These are phyloP conservation scores for Schizaphis graminum DNA, from an alignment of 2,888 invertebrate species.

Conservation along the genomic window DNA sequence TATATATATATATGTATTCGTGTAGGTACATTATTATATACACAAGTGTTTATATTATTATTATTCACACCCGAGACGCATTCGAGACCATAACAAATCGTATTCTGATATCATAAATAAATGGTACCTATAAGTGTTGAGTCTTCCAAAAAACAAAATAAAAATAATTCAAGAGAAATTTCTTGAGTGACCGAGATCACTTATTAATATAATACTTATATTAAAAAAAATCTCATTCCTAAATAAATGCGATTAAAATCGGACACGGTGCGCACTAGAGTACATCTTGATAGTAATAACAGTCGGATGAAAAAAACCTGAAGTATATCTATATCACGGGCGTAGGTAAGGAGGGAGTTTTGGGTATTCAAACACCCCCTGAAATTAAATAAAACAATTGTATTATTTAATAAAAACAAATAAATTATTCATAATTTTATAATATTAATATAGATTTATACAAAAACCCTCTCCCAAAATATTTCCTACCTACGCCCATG, in stretches of 20 bases:
- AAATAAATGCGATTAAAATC: neutral
- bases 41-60: neutral
- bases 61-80: neutral
- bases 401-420: too few species aligned
- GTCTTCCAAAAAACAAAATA: neutral
- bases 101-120: neutral
- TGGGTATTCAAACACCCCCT: too few species aligned
- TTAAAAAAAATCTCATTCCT: neutral
- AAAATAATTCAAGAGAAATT: neutral
- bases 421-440: too few species aligned
- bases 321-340: neutral
- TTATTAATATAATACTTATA: neutral
- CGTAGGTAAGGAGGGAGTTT: too few species aligned
- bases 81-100: constrained; percentile 1
- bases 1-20: neutral
- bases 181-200: neutral
- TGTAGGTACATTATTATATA: neutral
- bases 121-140: neutral
- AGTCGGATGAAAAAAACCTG: neutral
- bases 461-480: too few species aligned
- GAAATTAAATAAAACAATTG: too few species aligned
- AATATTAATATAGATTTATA: too few species aligned
- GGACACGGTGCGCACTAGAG: neutral
- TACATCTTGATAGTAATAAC: neutral
- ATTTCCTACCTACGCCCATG: too few species aligned